Evolutionary conservation across 2,797 vertebrate species (phyloP), one percentile per base, ranked within the genome.

Genomic region (Myotis findleyi): DNA sequence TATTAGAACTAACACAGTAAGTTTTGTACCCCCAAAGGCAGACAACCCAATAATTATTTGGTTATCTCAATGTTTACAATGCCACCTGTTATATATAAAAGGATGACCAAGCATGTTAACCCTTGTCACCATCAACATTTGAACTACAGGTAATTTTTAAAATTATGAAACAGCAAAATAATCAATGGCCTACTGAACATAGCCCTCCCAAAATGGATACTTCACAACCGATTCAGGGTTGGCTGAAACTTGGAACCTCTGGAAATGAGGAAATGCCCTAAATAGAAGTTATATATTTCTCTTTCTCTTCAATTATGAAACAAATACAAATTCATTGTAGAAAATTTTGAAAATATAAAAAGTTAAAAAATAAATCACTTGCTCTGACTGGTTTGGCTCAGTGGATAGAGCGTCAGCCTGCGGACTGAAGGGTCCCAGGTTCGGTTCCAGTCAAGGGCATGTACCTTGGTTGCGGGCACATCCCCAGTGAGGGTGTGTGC

Each of bases 151-250:
- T 53, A 73, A 95, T 83, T 87, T 73, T 80, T 71, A 38, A 33
- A 51, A 71, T 68, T 87, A 95, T 55, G 44, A 95, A 93, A 92
- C 11, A 94, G 71, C 25, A 96, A 95, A 94, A 59, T 84, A 87
- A 76, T 71, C 38, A 79, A 85, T 12, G 49, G 53, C 41, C n/a
- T 87, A 71, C 30, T 76, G 44, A 91, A 86, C 51, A 9, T 20
- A 92, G 57, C 38, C 41, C 51, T 59, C 68, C 59, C 36, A 68
- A 81, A 59, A 12, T 7, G 23, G 25, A 57, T 83, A 79, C 4
- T 13, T 21, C 79, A 5, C 71, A 66, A 69, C 68, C 23, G 73
- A 73, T 92, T 72, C 25, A 88, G 25, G 25, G 59, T 20, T 93
- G 82, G 23, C 49, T 90, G 38, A 77, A 71, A 91, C 64, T 82